Conservation (phyloP, 2,888 invertebrate genomes). For the Nomada ferruginata region DNA sequence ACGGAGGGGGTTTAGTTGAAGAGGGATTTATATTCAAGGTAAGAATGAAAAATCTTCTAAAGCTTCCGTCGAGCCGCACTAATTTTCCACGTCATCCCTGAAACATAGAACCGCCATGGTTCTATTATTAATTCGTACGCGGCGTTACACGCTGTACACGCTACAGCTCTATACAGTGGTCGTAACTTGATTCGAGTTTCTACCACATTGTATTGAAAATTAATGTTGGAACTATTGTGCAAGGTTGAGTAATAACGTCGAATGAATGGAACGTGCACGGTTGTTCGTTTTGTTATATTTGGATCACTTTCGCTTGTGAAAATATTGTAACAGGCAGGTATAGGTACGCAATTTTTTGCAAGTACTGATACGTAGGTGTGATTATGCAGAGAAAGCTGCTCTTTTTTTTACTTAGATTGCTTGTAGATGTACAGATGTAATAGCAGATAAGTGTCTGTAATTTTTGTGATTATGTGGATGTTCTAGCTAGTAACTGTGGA, state of each 20-base stretch:
- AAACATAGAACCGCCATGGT: slow-evolving; percentile 66
- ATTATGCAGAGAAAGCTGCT: too few relatives aligned
- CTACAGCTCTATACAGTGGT: slow-evolving; percentile 37
- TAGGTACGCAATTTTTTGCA: too few relatives aligned
- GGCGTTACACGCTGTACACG: slow-evolving; percentile 66
- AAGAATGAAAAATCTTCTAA: slow-evolving; percentile 68
- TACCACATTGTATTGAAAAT: slow-evolving; percentile 61
- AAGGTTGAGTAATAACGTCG: slow-evolving; percentile 54
- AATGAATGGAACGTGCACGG: slow-evolving; percentile 15
- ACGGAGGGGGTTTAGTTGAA: slow-evolving; percentile 48
- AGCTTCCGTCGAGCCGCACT: slow-evolving; percentile 55
- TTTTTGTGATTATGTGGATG: too few relatives aligned
- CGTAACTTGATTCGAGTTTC: slow-evolving; percentile 67
- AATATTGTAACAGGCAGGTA: too few relatives aligned
- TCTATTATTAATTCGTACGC: slow-evolving; percentile 70
- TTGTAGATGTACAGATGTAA: too few relatives aligned
- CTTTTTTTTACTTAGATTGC: too few relatives aligned
- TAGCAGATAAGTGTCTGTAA: too few relatives aligned
- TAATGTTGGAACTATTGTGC: slow-evolving; percentile 61
- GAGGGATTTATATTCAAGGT: slow-evolving; percentile 46
- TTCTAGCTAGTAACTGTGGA: too few relatives aligned
- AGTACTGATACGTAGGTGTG: too few relatives aligned
- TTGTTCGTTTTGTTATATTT: neutral
- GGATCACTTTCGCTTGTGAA: too few relatives aligned
- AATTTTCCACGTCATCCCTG: slow-evolving; percentile 69